Conservation (phyloP, 2,113 vertebrate species). For the Takifugu bimaculatus region DNA sequence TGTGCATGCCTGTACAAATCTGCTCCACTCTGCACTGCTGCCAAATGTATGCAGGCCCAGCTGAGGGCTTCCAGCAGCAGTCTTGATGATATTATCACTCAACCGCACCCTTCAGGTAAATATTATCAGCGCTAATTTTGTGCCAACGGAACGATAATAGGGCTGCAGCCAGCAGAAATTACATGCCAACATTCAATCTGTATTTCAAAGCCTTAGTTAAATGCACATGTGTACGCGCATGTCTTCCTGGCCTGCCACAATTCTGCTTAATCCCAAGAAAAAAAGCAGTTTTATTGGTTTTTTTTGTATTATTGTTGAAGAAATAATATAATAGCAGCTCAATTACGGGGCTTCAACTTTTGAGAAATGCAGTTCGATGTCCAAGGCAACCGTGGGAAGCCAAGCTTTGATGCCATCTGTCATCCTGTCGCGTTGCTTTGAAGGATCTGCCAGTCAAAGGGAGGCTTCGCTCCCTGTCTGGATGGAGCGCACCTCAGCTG, state of each 20-base stretch:
- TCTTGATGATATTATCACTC: slow-evolving; percentile 58
- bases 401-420: slow-evolving; percentile 57
- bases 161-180: slow-evolving; percentile 55
- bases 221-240: slow-evolving; percentile 45
- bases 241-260: slow-evolving; percentile 16
- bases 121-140: slow-evolving; percentile 61
- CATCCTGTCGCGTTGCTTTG: slow-evolving; percentile 54
- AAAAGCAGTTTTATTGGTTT: no score
- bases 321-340: slow-evolving; percentile 10
- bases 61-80: slow-evolving; percentile 35
- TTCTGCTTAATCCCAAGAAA: slow-evolving; percentile 12
- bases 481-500: slow-evolving; percentile 42
- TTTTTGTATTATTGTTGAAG: no score
- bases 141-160: slow-evolving; percentile 52
- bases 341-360: slow-evolving; percentile 26
- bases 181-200: slow-evolving; percentile 61
- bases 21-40: neutral
- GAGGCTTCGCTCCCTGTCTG: slow-evolving; percentile 32
- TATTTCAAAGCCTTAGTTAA: slow-evolving; percentile 65
- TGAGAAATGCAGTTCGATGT: slow-evolving; percentile 20
- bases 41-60: slow-evolving; percentile 11
- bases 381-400: slow-evolving; percentile 27
- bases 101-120: slow-evolving; percentile 65
- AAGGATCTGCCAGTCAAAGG: slow-evolving; percentile 52
- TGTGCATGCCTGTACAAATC: neutral